Evolutionary conservation across 2,888 invertebrate species (phyloP).

Genomic region (Drosophila emarginata): DNA sequence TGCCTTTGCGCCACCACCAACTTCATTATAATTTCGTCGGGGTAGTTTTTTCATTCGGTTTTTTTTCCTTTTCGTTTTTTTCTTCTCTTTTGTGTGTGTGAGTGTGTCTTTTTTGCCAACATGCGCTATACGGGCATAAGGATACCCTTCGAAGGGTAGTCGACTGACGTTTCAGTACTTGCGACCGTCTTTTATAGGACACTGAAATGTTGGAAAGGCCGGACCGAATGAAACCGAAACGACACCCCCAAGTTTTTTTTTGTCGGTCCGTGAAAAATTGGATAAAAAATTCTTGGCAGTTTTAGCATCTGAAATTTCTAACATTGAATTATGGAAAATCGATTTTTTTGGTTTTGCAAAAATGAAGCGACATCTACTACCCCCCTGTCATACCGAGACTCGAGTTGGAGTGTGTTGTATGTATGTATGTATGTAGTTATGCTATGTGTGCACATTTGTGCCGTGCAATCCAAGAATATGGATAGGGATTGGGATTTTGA

Average conservation of each 20-base stretch:
- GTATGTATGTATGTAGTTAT: background rate
- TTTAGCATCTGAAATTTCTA: conserved; percentile 74
- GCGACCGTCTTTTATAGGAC: conserved; percentile 26
- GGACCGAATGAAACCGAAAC: conserved; percentile 32
- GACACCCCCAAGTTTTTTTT: conserved; percentile 64
- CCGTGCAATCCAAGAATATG: conserved; percentile 2
- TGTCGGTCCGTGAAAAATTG: conserved; percentile 69
- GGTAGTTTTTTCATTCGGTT: conserved; percentile 69
- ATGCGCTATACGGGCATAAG: background rate
- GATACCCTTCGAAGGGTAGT: conserved; percentile 45
- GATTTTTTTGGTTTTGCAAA: conserved; percentile 67
- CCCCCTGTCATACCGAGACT: conserved; percentile 12
- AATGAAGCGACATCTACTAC: conserved; percentile 45
- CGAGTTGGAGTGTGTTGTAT: background rate
- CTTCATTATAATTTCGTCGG: conserved; percentile 76
- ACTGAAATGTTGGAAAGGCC: conserved; percentile 10
- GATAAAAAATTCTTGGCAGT: conserved; percentile 71
- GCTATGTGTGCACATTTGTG: conserved; percentile 7
- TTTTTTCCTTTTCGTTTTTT: conserved; percentile 43
- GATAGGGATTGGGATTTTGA: background rate
- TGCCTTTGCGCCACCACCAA: conserved; percentile 66
- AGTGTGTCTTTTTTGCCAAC: conserved; percentile 10
- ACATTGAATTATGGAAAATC: conserved; percentile 76
- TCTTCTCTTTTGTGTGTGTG: conserved; percentile 12
- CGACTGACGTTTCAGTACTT: background rate